These are phyloP conservation scores for Orchesellides sinensis DNA, from an alignment of 2,888 invertebrate species.

Conservation along the genomic window DNA sequence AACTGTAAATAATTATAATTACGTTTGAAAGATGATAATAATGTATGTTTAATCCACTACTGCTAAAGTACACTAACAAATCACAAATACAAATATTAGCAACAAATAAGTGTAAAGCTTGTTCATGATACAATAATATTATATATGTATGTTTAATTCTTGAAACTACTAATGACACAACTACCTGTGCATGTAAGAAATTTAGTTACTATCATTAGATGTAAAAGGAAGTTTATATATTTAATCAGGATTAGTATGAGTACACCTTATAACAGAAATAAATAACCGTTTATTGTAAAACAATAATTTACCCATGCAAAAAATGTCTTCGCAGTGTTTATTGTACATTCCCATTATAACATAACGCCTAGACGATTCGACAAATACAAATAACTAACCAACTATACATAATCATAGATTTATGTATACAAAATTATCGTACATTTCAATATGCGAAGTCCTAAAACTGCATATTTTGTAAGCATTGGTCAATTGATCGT, in stretches of 20 bases:
- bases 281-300: too few species aligned
- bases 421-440: too few species aligned
- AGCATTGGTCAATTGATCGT: too few species aligned
- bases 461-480: too few species aligned
- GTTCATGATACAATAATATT: background rate
- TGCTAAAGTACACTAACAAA: background rate
- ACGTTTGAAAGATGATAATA: background rate
- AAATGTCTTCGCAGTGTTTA: too few species aligned
- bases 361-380: too few species aligned
- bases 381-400: too few species aligned
- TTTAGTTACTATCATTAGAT: background rate
- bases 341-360: too few species aligned
- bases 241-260: background rate
- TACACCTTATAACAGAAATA: background rate
- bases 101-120: background rate
- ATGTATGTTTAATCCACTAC: background rate
- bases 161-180: background rate
- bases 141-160: too few species aligned
- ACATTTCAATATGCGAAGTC: too few species aligned
- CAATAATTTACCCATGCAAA: too few species aligned
- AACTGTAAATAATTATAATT: background rate
- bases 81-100: background rate
- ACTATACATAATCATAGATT: too few species aligned
- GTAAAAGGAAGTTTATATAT: background rate
- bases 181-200: conserved; percentile 6